Evolutionary conservation across 2,113 vertebrate species (phyloP), one percentile per base, ranked within the genome.

Genomic region (Cebus imitator): DNA sequence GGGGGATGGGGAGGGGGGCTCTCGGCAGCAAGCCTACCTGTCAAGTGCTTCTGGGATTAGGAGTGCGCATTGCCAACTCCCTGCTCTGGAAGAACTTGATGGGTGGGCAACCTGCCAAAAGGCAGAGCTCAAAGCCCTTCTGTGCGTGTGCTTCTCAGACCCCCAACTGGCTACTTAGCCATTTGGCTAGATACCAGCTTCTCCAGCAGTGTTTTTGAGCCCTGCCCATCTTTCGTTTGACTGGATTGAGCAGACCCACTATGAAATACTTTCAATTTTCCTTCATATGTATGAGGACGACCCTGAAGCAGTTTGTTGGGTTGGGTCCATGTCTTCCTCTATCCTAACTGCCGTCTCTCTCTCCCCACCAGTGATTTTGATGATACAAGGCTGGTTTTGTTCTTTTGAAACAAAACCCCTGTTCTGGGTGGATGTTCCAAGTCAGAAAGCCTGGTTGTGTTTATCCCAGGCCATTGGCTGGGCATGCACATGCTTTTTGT

Each of bases 401-500:
- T 97, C 96, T 88, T 96, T 93, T 87, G 95, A 98, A 98, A 97
- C 96, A 97, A 97, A 97, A 91, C 85, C 95, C 95, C 88, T 94
- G 90, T 98, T 96, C 96, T 94, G 95, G 61, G 85, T 96, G 88
- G 96, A 97, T 96, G 96, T 95, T 98, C 97, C 97, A 97, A 98
- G 97, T 98, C 95, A 97, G 96, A 97, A 96, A 97, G 96, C 95
- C 93, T 97, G 97, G 95, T 91, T 96, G 91, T 98, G 85, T 97
- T 98, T 98, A 97, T 94, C 97, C 96, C 88, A 91, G 94, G 96
- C 96, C 96, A 97, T 96, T 97, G 97, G 97, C 96, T 96, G 96
- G 91, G 96, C 91, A 96, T 93, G 89, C 97, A 95, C 96, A 98
- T 98, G 97, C 96, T 98, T 98, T 98, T 95, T 98, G 97, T 98